Evolutionary conservation across 2,113 vertebrate genomes (phyloP).

Genomic region (rabbit (Oryctolagus cuniculus)): mOryCun1.1 NC_091438.1:5157001-5157500

Average conservation of each 20-base stretch:
- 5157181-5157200: slow-evolving; percentile 22
- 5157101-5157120: background rate
- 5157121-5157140: slow-evolving; percentile 21
- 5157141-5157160: background rate
- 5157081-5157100: background rate
- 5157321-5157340: background rate
- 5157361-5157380: background rate
- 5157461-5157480: background rate
- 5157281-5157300: background rate
- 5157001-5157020: background rate
- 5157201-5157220: slow-evolving; percentile 53
- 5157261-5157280: background rate
- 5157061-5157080: background rate
- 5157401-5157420: background rate
- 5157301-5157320: background rate
- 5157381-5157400: slow-evolving; percentile 15
- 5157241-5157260: background rate
- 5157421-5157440: background rate
- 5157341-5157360: background rate
- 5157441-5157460: background rate
- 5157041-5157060: background rate
- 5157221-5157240: slow-evolving; percentile 49
- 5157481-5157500: background rate
- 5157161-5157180: background rate
- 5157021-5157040: background rate